Percentiles rank a stretch among this genome's conserved stretches.
Evolutionary conservation across 1,140 invertebrate genomes (phyloP).

Genomic region (Pseudomyrmex sp.): DNA sequence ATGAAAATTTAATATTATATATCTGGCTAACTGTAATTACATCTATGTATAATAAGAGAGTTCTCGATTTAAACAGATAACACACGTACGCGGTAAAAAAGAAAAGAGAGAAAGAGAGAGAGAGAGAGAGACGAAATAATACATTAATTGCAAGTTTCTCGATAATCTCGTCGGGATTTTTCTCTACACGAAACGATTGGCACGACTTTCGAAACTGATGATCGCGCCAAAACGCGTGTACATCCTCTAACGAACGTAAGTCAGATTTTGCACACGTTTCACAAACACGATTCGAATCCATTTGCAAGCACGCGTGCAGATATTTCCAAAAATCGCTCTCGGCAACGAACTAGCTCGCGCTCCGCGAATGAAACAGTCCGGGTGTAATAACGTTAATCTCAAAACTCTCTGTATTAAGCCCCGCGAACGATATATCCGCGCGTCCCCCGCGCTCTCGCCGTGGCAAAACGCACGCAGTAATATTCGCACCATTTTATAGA

Average conservation of each 20-base stretch:
- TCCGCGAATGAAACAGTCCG: slow-evolving; percentile 47
- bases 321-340: slow-evolving; percentile 60
- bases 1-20: neutral
- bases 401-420: slow-evolving; percentile 56
- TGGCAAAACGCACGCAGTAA: slow-evolving; percentile 36
- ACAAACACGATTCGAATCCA: slow-evolving; percentile 52
- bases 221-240: neutral
- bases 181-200: neutral
- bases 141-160: too few relatives aligned
- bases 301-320: slow-evolving; percentile 52
- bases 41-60: too few relatives aligned
- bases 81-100: too few relatives aligned
- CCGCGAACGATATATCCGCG: slow-evolving; percentile 45
- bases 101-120: too few relatives aligned
- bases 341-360: slow-evolving; percentile 51
- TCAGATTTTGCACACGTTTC: slow-evolving; percentile 52
- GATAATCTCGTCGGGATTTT: too few relatives aligned
- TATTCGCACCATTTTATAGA: slow-evolving; percentile 58
- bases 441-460: slow-evolving; percentile 32
- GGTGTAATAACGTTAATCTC: slow-evolving; percentile 60
- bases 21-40: too few relatives aligned
- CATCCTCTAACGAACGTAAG: slow-evolving; percentile 44
- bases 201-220: neutral
- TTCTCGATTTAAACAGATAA: too few relatives aligned
- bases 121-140: too few relatives aligned